These are phyloP conservation scores for Pelochelys cantorii DNA, from an alignment of 2,797 vertebrate species.

Conservation along the genomic window DNA sequence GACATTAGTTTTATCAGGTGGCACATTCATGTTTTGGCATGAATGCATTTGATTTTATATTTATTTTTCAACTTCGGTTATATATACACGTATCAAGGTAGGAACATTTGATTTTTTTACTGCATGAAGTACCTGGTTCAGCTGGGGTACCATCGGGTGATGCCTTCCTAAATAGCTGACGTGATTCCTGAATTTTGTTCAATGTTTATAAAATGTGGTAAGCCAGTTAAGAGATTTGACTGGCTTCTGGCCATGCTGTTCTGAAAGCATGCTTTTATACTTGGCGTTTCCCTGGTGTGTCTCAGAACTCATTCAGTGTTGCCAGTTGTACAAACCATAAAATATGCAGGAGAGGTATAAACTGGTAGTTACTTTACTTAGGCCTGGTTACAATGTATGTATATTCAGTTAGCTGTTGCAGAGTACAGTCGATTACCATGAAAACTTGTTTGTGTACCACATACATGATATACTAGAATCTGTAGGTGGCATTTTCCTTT, in stretches of 20 bases:
- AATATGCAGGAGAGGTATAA: background rate
- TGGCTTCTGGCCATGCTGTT: background rate
- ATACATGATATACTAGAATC: background rate
- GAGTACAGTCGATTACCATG: background rate
- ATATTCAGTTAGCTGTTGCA: slow-evolving; percentile 23
- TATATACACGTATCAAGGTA: background rate
- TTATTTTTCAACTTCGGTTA: slow-evolving; percentile 28
- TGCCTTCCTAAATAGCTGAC: slow-evolving; percentile 10
- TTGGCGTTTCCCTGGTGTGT: background rate
- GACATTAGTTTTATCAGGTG: background rate
- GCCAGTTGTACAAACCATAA: background rate
- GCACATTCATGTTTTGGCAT: background rate
- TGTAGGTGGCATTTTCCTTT: background rate
- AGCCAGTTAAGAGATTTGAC: background rate
- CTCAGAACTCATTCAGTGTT: slow-evolving; percentile 10
- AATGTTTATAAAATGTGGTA: background rate
- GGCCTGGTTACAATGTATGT: background rate
- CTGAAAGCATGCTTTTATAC: background rate
- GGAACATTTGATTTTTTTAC: slow-evolving; percentile 37
- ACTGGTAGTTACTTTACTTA: slow-evolving; percentile 13
- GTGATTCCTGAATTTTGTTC: slow-evolving; percentile 9
- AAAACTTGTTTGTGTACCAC: background rate
- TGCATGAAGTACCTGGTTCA: slow-evolving; percentile 37
- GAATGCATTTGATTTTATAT: background rate
- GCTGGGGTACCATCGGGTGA: slow-evolving; percentile 1